phyloP scores from a whole-genome alignment of 2,888 invertebrate genomes.

The Tenodera sinensis region DNA sequence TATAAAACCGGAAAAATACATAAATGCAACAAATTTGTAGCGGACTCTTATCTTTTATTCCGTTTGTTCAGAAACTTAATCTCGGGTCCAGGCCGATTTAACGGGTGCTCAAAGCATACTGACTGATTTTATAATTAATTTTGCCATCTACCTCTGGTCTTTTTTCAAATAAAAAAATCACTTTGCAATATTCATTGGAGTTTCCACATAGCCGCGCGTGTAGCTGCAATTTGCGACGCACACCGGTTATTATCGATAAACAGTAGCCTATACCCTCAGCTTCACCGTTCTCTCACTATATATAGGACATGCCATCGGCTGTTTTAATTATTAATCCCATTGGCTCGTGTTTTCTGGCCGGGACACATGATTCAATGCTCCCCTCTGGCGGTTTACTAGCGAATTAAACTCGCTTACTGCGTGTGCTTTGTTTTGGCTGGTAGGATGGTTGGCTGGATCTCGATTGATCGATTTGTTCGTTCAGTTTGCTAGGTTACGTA shows the following conservation, averaged over 20 bases:
- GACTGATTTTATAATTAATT: conserved; percentile 18
- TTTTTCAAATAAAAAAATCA: background rate
- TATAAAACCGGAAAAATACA: background rate
- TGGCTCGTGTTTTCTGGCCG: conserved; percentile 10
- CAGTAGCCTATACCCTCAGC: conserved; percentile 3
- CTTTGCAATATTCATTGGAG: conserved; percentile 16
- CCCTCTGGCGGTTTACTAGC: conserved; percentile 25
- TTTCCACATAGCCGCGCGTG: background rate
- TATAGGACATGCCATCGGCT: conserved; percentile 19
- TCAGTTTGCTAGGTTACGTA: conserved; percentile 2
- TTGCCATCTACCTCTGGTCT: background rate
- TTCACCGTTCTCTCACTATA: background rate
- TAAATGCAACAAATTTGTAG: conserved; percentile 1
- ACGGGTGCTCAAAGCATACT: conserved; percentile 17
- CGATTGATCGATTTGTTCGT: conserved; percentile 26
- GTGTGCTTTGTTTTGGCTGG: conserved; percentile 12
- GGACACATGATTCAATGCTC: conserved; percentile 24
- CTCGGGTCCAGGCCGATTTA: conserved; percentile 3
- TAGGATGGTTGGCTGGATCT: background rate
- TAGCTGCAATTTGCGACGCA: conserved; percentile 2
- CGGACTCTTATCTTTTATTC: background rate
- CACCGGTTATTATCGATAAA: conserved; percentile 16
- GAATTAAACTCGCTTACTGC: conserved; percentile 27
- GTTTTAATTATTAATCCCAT: conserved; percentile 26
- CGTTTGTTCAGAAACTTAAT: conserved; percentile 10